phyloP scores from a whole-genome alignment of 1,140 invertebrate genomes.

The Nebria ingens region DNA sequence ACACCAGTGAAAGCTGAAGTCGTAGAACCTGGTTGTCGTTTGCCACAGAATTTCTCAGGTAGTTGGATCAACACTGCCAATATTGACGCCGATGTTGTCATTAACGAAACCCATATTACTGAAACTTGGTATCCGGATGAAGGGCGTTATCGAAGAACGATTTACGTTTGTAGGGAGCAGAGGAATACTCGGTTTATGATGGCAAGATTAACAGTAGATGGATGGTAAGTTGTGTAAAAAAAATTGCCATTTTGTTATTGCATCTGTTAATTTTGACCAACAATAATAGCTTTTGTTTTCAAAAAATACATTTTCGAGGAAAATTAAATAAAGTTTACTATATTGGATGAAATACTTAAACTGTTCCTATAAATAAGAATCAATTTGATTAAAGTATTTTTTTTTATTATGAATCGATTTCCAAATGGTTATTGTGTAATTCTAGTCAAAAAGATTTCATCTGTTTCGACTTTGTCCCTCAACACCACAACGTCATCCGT shows the following conservation, averaged over 20 bases:
- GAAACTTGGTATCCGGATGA: slow-evolving; percentile 90
- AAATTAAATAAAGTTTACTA: no score
- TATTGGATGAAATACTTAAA: no score
- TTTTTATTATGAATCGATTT: slow-evolving; percentile 13
- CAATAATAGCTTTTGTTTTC: slow-evolving; percentile 1
- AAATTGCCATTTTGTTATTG: background rate
- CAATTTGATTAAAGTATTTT: no score
- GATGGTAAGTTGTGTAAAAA: slow-evolving; percentile 60
- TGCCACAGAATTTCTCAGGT: slow-evolving; percentile 89
- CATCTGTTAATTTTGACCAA: no score
- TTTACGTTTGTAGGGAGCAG: slow-evolving; percentile 90
- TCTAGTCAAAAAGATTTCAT: slow-evolving; percentile 92
- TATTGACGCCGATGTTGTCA: slow-evolving; percentile 84
- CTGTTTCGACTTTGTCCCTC: slow-evolving; percentile 91
- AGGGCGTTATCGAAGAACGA: slow-evolving; percentile 74
- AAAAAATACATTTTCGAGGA: no score
- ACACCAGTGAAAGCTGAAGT: slow-evolving; percentile 76
- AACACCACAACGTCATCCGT: slow-evolving; percentile 90
- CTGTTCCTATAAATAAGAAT: no score
- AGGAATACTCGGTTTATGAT: slow-evolving; percentile 84
- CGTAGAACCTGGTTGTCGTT: slow-evolving; percentile 78
- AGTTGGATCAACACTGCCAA: slow-evolving; percentile 96
- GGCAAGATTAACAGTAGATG: slow-evolving; percentile 90
- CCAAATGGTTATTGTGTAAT: slow-evolving; percentile 23
- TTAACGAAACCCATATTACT: slow-evolving; percentile 94